Evolutionary conservation across 2,113 vertebrate species (phyloP).

Genomic region (Monarcha castaneiventris): DNA sequence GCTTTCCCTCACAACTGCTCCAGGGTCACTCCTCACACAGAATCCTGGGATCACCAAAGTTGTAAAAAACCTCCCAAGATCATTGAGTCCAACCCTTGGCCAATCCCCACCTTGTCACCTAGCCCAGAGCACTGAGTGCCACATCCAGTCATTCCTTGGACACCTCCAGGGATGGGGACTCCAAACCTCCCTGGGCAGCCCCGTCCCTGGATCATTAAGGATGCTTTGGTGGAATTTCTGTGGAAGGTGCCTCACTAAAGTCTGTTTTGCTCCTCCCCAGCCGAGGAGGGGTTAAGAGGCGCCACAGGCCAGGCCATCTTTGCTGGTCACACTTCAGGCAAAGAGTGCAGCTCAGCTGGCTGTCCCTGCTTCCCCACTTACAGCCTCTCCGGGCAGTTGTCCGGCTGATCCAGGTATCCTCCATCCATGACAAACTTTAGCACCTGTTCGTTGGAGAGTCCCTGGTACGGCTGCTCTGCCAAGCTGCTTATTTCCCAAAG

Average conservation of each 20-base stretch:
- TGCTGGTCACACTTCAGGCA: not conserved
- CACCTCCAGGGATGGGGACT: not conserved
- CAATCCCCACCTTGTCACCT: not conserved
- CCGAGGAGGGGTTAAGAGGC: not conserved
- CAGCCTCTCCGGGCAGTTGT: conserved; percentile 92
- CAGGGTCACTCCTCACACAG: not conserved
- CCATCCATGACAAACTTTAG: conserved; percentile 99
- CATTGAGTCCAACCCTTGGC: not conserved
- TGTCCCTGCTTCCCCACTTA: conserved; percentile 69
- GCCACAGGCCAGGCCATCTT: not conserved
- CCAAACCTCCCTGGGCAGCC: not conserved
- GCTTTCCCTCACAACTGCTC: not conserved
- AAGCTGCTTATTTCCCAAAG: conserved; percentile 96
- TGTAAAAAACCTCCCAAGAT: not conserved
- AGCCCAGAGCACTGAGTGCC: not conserved
- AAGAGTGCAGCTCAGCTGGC: rapidly evolving
- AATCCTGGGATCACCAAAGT: not conserved
- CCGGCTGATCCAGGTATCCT: conserved; percentile 89
- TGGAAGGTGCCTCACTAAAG: not conserved
- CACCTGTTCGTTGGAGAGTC: conserved; percentile 96
- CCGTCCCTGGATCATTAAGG: not conserved
- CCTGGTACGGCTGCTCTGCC: conserved; percentile 97
- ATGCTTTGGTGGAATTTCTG: not conserved
- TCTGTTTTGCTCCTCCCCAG: not conserved
- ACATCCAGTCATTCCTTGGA: rapidly evolving